These are phyloP conservation scores for Gryllus bimaculatus DNA, from an alignment of 1,140 invertebrate species.

Conservation along the genomic window DNA sequence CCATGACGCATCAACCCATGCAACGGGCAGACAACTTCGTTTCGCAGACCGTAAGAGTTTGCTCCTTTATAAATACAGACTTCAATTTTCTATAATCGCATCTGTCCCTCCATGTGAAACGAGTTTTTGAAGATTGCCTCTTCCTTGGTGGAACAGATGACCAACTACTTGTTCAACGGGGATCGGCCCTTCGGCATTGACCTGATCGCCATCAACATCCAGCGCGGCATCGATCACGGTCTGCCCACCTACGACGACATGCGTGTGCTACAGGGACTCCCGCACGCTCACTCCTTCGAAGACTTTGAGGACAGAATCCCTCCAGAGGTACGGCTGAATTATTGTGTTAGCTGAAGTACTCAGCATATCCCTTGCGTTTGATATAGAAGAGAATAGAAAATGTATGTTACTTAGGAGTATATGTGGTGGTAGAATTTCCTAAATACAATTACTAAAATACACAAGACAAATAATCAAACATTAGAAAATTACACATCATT, in stretches of 20 bases:
- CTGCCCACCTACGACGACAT: slow-evolving; percentile 61
- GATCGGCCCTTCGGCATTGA: slow-evolving; percentile 50
- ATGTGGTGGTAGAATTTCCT: no score
- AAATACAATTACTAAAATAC: no score
- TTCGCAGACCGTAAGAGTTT: neutral
- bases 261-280: neutral
- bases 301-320: neutral
- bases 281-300: neutral
- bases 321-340: neutral
- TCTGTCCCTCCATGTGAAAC: no score
- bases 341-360: no score
- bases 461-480: no score
- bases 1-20: neutral
- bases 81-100: no score
- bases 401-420: no score
- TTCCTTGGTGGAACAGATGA: neutral
- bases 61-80: no score
- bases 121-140: no score
- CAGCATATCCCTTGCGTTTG: no score
- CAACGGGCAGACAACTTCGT: neutral
- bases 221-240: slow-evolving; percentile 81
- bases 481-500: no score
- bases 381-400: no score
- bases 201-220: slow-evolving; percentile 80
- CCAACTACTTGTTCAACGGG: neutral